Evolutionary conservation across 1,140 invertebrate species (phyloP), one percentile per base, ranked within the genome.

Genomic region (Procambarus virginalis): DNA sequence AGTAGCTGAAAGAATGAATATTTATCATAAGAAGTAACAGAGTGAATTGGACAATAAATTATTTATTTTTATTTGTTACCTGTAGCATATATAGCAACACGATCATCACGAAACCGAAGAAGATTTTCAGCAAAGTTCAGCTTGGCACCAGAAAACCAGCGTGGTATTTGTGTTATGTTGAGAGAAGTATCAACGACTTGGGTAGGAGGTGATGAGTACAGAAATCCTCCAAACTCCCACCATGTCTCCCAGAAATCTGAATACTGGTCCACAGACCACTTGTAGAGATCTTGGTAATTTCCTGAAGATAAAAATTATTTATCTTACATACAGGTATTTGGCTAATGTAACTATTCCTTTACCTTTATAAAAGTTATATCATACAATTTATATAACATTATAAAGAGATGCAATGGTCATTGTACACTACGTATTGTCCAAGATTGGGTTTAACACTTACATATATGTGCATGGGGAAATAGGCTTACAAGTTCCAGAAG

Each of bases 81-180:
- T 85, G 93, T 92, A 12, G 91, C 88, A 79, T 88, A 91, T 51
- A 92, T 81, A 12, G 91, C 91, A 10, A 86, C 49, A 10, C 84
- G 48, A 55, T 93, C 92, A 91, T 92, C 93, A 48, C 68, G 78
- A 78, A 86, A 92, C 60, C 89, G 86, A 12, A 93, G 85, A 58
- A 93, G 81, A 81, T 93, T 93, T 86, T 93, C 93, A 58, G 93
- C 93, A 91, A 93, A 93, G 79, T 93, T 93, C 22, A 93, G 82
- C 60, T 79, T 87, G 8, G 92, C 92, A 20, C 93, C 93, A 64
- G 89, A 64, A 84, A 93, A 93, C 93, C 93, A 93, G 0, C 89
- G 77, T 17, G 92, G 92, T 70, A 93, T 86, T 55, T 93, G 76
- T 12, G 90, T 91, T 68, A 92, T 92, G 49, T 64, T 70, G 3